These are phyloP conservation scores for Anadara kagoshimensis DNA, from an alignment of 1,140 invertebrate species.

Conservation along the genomic window DNA sequence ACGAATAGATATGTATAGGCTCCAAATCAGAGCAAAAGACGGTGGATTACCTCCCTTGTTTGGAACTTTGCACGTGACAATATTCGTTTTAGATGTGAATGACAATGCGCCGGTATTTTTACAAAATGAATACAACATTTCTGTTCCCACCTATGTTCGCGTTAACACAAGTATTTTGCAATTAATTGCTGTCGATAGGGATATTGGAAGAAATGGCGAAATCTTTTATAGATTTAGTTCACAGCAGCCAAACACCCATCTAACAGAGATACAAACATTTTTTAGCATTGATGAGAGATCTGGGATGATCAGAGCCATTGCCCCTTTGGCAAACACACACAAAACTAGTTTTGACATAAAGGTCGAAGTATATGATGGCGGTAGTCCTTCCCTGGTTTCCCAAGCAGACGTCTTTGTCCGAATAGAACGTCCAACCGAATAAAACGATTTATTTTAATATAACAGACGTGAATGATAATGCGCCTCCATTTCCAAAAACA, in stretches of 20 bases:
- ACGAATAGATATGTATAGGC: slow-evolving; percentile 89
- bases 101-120: slow-evolving; percentile 92
- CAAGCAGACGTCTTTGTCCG: no score
- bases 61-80: slow-evolving; percentile 48
- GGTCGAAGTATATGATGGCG: slow-evolving; percentile 72
- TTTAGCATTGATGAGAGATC: slow-evolving; percentile 48
- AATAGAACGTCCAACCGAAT: no score
- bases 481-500: no score
- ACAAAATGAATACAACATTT: slow-evolving; percentile 45
- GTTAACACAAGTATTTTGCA: slow-evolving; percentile 87
- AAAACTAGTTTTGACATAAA: slow-evolving; percentile 64
- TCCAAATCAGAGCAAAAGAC: slow-evolving; percentile 90
- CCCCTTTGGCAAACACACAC: slow-evolving; percentile 38
- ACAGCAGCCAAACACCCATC: slow-evolving; percentile 33
- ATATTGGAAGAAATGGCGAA: slow-evolving; percentile 71
- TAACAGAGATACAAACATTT: slow-evolving; percentile 44
- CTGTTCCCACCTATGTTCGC: slow-evolving; percentile 42
- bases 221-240: slow-evolving; percentile 31
- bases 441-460: no score
- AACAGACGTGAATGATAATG: no score
- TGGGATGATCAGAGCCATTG: slow-evolving; percentile 31
- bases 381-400: slow-evolving; percentile 71
- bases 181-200: slow-evolving; percentile 89
- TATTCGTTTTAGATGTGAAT: slow-evolving; percentile 84
- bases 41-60: slow-evolving; percentile 85